A percentile compares a stretch with the other conserved stretches of the same genome.
phyloP scores from a whole-genome alignment of 2,888 invertebrate species.

The Xestoiulus laeticollis region DNA sequence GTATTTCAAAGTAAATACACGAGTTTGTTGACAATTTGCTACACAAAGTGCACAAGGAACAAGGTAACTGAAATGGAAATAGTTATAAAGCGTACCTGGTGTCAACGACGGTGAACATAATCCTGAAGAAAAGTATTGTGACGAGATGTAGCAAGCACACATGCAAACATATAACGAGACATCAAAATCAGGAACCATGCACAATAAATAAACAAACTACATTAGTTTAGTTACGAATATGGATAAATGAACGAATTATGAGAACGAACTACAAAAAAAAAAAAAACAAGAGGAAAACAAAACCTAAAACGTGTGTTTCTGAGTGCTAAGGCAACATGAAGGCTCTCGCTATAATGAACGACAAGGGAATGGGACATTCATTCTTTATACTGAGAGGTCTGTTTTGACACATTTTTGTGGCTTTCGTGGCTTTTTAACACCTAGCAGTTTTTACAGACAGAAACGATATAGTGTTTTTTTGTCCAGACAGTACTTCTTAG shows the following conservation, averaged over 20 bases:
- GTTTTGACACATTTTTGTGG: no score
- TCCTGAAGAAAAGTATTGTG: neutral
- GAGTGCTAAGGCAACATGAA: neutral
- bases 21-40: no score
- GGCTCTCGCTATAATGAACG: no score
- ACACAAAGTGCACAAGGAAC: neutral
- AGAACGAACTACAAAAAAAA: neutral
- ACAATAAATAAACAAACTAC: neutral
- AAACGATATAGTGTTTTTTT: no score
- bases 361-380: no score
- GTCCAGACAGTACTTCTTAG: no score
- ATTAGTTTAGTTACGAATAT: neutral
- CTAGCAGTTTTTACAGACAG: no score
- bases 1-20: no score
- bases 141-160: conserved; percentile 18
- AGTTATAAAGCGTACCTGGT: neutral
- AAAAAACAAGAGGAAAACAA: neutral
- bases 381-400: no score
- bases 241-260: neutral
- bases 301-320: neutral
- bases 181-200: conserved; percentile 19
- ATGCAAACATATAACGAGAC: conserved; percentile 21
- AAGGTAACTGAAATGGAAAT: neutral
- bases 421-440: no score
- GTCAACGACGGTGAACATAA: conserved; percentile 4